Conservation (phyloP, 2,113 vertebrate species). For the Heterotis niloticus region DNA sequence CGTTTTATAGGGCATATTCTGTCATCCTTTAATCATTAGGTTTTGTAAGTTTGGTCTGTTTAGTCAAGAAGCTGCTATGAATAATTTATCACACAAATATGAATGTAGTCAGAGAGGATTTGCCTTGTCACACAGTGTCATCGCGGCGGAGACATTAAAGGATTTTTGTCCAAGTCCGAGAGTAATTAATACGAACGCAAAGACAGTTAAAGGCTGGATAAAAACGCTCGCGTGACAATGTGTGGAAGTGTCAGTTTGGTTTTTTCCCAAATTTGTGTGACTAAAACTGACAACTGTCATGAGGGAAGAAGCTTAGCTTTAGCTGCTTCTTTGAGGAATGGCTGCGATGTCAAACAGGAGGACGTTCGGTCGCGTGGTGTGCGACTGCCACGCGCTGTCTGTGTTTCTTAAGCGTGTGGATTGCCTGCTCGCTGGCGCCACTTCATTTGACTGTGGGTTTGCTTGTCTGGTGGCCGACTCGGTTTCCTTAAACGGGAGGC, state of each 20-base stretch:
- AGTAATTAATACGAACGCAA: slow-evolving; percentile 19
- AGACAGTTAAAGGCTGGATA: neutral
- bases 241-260: neutral
- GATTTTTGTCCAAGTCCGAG: slow-evolving; percentile 17
- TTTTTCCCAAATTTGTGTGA: neutral
- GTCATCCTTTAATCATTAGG: slow-evolving; percentile 26
- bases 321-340: neutral
- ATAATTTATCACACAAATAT: slow-evolving; percentile 29
- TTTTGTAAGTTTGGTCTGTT: slow-evolving; percentile 24
- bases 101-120: slow-evolving; percentile 25
- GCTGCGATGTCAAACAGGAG: too few relatives aligned
- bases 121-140: slow-evolving; percentile 27
- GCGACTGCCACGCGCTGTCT: neutral
- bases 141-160: slow-evolving; percentile 20
- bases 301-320: neutral
- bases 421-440: too few relatives aligned
- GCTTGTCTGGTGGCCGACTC: too few relatives aligned
- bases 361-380: neutral
- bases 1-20: slow-evolving; percentile 14
- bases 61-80: slow-evolving; percentile 27
- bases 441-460: too few relatives aligned
- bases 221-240: neutral
- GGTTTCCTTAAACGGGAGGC: neutral
- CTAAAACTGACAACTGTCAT: slow-evolving; percentile 4
- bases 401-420: slow-evolving; percentile 12